These are phyloP conservation scores for Drosophila neonasuta DNA, from an alignment of 2,888 invertebrate species.

Conservation along the genomic window DNA sequence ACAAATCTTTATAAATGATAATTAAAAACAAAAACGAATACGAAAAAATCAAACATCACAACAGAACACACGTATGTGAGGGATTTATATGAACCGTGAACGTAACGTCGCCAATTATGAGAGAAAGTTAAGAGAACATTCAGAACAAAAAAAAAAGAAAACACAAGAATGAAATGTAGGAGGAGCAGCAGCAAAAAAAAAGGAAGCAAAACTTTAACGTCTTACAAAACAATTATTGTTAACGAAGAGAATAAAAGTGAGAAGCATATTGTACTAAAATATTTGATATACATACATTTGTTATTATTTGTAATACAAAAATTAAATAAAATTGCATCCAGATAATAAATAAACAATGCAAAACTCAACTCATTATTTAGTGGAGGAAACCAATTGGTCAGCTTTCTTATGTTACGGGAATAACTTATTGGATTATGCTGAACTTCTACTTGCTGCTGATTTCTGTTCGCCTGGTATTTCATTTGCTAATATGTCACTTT, in stretches of 20 bases:
- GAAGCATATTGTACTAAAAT: constrained; percentile 75
- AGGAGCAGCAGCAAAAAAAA: constrained; percentile 40
- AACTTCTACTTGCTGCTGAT: background rate
- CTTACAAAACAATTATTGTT: constrained; percentile 72
- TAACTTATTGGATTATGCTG: no score
- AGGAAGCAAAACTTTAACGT: constrained; percentile 65
- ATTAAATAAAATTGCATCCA: constrained; percentile 75
- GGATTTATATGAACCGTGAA: constrained; percentile 64
- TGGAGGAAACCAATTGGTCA: no score
- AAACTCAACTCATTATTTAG: constrained; percentile 26
- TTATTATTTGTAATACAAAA: constrained; percentile 75
- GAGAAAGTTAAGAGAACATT: constrained; percentile 43
- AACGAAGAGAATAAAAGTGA: constrained; percentile 65
- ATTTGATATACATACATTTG: constrained; percentile 75
- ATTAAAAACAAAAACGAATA: constrained; percentile 11
- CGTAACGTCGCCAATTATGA: constrained; percentile 74
- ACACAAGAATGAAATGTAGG: constrained; percentile 31
- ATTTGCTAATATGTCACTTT: background rate
- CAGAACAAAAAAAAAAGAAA: constrained; percentile 28
- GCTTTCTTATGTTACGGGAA: no score
- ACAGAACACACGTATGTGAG: constrained; percentile 38
- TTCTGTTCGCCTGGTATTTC: background rate
- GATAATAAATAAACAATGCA: constrained; percentile 70
- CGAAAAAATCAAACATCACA: constrained; percentile 44
- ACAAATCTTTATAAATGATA: constrained; percentile 30